Evolutionary conservation across 2,797 vertebrate species (phyloP).

Genomic region (Sebastes umbrosus): DNA sequence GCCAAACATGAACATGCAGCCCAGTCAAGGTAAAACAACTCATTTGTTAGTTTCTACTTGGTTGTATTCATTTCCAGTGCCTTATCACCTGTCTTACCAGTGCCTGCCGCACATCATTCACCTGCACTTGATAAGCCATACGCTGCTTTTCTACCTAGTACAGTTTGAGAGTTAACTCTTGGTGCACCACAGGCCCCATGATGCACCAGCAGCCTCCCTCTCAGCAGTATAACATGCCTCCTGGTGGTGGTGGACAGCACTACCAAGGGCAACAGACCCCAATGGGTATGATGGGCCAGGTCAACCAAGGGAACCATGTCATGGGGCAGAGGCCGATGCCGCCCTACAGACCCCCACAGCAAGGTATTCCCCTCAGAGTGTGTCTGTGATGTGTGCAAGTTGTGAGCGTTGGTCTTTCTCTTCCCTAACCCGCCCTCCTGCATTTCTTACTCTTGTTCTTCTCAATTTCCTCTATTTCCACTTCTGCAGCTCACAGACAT

Average conservation of each 20-base stretch:
- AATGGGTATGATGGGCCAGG: conserved; percentile 97
- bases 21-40: conserved; percentile 89
- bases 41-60: background rate
- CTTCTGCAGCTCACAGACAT: conserved; percentile 60
- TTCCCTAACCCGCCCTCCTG: conserved; percentile 62
- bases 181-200: conserved; percentile 88
- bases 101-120: background rate
- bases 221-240: conserved; percentile 96
- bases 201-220: conserved; percentile 98
- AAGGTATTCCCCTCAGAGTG: conserved; percentile 85
- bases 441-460: conserved; percentile 63
- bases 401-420: conserved; percentile 61
- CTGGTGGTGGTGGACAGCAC: conserved; percentile 93
- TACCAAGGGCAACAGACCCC: conserved; percentile 98
- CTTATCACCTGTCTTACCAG: background rate
- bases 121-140: background rate
- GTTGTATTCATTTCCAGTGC: background rate
- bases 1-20: conserved; percentile 98
- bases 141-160: background rate
- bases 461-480: conserved; percentile 56
- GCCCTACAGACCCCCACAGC: conserved; percentile 96
- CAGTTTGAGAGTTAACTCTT: conserved; percentile 1
- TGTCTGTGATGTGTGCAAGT: conserved; percentile 59
- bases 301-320: conserved; percentile 96
- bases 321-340: conserved; percentile 99